These are phyloP conservation scores for Lithophane leautieri DNA, from an alignment of 2,888 invertebrate species.

Conservation along the genomic window DNA sequence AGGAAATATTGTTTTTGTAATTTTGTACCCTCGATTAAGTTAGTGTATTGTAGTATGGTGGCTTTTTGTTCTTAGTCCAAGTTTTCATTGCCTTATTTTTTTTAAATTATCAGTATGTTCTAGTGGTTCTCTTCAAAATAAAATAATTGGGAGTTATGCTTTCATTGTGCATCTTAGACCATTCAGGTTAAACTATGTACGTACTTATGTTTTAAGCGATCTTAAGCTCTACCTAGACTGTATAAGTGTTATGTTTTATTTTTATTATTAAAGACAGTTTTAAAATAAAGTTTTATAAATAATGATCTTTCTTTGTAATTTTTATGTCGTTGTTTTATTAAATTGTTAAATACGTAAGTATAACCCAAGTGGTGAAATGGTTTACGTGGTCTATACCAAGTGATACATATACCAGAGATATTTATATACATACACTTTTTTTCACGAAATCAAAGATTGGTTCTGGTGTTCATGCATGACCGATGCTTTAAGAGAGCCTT, in stretches of 20 bases:
- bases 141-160: not conserved
- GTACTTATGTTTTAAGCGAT: not conserved
- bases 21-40: conserved; percentile 43
- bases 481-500: not conserved
- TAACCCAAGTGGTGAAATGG: no score
- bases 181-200: not conserved
- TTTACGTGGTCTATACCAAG: no score
- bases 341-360: not conserved
- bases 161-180: not conserved
- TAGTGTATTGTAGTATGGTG: conserved; percentile 28
- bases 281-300: conserved; percentile 71
- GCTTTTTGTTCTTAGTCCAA: conserved; percentile 35
- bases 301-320: conserved; percentile 40
- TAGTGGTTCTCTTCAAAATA: not conserved
- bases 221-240: conserved; percentile 46
- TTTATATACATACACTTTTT: not conserved
- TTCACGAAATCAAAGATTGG: not conserved
- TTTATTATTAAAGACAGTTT: conserved; percentile 72
- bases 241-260: conserved; percentile 63
- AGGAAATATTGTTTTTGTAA: conserved; percentile 54
- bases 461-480: not conserved
- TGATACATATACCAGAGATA: not conserved
- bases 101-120: not conserved
- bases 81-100: conserved; percentile 19
- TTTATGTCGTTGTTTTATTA: not conserved